Percentiles rank a stretch among this genome's conserved stretches.
These are phyloP conservation scores for Thecocarcelia acutangulata DNA, from an alignment of 2,888 invertebrate genomes.

Conservation along the genomic window DNA sequence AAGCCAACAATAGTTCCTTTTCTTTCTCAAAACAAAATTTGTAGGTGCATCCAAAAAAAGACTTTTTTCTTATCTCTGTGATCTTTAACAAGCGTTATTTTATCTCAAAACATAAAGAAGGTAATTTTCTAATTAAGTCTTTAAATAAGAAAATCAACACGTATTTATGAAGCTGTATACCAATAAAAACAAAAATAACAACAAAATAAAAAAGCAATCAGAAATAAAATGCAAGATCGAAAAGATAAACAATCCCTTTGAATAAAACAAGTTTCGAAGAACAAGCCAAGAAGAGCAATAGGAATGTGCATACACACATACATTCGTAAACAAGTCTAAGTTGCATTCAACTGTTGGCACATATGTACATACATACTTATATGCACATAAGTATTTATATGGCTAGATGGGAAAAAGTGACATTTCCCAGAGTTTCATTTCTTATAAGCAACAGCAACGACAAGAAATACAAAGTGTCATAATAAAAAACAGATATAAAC, in stretches of 20 bases:
- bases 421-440: conserved; percentile 43
- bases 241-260: conserved; percentile 42
- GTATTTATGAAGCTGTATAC: not conserved
- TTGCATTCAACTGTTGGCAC: too few relatives aligned
- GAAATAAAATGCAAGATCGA: conserved; percentile 51
- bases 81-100: conserved; percentile 39
- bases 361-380: too few relatives aligned
- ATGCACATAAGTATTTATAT: too few relatives aligned
- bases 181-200: not conserved
- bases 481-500: not conserved
- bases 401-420: not conserved
- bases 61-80: not conserved
- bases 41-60: not conserved
- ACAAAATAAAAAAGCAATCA: conserved; percentile 30
- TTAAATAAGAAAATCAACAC: conserved; percentile 48
- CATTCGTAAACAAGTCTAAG: too few relatives aligned
- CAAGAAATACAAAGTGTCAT: not conserved
- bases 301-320: too few relatives aligned
- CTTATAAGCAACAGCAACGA: conserved; percentile 37
- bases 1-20: too few relatives aligned
- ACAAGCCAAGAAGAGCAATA: conserved; percentile 10
- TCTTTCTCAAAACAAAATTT: too few relatives aligned
- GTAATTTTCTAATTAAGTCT: conserved; percentile 60
- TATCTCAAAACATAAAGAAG: conserved; percentile 9
- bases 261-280: conserved; percentile 47